Conservation (phyloP, 2,113 vertebrate species). For the Petroica traversi region DNA sequence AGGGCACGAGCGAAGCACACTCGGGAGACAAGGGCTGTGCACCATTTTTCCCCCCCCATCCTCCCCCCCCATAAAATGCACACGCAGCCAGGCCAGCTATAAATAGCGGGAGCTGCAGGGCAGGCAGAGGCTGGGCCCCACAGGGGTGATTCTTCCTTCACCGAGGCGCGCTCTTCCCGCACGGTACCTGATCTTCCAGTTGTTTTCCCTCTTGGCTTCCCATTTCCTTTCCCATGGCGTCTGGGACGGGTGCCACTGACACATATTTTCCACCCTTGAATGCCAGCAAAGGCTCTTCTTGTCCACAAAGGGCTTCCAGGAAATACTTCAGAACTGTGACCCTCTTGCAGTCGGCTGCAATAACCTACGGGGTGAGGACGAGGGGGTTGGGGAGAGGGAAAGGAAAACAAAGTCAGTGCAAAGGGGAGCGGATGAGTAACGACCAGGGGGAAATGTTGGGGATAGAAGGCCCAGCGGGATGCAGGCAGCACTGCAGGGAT, state of each 20-base stretch:
- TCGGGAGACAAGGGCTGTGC: slow-evolving; percentile 60
- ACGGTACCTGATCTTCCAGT: slow-evolving; percentile 96
- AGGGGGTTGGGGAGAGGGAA: slow-evolving; percentile 53
- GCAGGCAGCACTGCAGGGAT: background rate
- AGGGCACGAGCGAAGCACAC: slow-evolving; percentile 68
- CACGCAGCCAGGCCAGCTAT: slow-evolving; percentile 50
- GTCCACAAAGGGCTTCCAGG: slow-evolving; percentile 98
- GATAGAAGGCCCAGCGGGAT: background rate
- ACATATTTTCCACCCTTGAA: slow-evolving; percentile 99
- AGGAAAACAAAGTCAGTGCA: slow-evolving; percentile 73
- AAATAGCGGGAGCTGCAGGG: slow-evolving; percentile 68
- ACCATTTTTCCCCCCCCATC: background rate
- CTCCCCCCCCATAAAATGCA: slow-evolving; percentile 33
- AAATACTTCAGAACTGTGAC: slow-evolving; percentile 99
- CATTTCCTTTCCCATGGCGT: slow-evolving; percentile 82
- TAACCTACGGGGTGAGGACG: slow-evolving; percentile 80
- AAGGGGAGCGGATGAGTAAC: slow-evolving; percentile 12
- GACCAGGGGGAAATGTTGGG: background rate
- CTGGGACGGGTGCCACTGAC: slow-evolving; percentile 89
- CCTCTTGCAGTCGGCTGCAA: slow-evolving; percentile 97
- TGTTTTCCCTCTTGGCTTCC: slow-evolving; percentile 83
- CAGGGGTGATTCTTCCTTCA: slow-evolving; percentile 68
- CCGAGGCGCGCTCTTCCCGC: slow-evolving; percentile 69
- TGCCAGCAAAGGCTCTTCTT: slow-evolving; percentile 97
- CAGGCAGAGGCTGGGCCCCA: slow-evolving; percentile 55